Evolutionary conservation across 2,113 vertebrate genomes (phyloP).

Genomic region (Furnarius figulus): DNA sequence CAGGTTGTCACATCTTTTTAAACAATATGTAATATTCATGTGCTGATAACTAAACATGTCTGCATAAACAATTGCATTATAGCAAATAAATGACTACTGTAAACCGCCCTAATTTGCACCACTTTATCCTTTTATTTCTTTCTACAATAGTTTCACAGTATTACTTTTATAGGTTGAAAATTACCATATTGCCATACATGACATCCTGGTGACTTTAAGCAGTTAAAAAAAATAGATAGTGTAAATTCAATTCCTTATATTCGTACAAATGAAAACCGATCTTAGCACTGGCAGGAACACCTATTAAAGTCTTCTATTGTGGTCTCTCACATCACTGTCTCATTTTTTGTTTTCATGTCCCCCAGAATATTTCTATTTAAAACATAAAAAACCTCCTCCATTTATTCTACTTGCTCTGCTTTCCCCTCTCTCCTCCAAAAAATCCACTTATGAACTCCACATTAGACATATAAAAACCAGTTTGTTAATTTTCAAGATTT

Average conservation of each 20-base stretch:
- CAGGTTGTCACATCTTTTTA: neutral
- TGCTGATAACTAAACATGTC: neutral
- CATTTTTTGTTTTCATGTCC: neutral
- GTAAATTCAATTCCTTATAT: neutral
- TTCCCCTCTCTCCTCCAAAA: accelerated
- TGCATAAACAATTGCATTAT: neutral
- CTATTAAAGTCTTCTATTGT: neutral
- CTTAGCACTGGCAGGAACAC: neutral
- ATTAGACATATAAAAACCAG: neutral
- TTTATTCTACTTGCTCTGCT: neutral
- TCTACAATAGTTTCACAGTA: neutral
- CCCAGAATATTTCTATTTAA: neutral
- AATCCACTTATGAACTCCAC: neutral
- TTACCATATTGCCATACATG: neutral
- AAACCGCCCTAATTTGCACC: neutral
- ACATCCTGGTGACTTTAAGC: neutral
- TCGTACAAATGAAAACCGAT: neutral
- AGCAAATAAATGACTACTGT: neutral
- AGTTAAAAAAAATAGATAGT: neutral
- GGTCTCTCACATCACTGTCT: neutral
- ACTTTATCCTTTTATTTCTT: neutral
- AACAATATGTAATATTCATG: neutral
- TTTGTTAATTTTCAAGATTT: neutral
- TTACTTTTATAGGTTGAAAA: neutral
- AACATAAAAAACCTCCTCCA: neutral